A percentile compares a stretch with the other conserved stretches of the same genome.
These are phyloP conservation scores for Strigamia crassipes DNA, from an alignment of 2,888 invertebrate species.

Conservation along the genomic window DNA sequence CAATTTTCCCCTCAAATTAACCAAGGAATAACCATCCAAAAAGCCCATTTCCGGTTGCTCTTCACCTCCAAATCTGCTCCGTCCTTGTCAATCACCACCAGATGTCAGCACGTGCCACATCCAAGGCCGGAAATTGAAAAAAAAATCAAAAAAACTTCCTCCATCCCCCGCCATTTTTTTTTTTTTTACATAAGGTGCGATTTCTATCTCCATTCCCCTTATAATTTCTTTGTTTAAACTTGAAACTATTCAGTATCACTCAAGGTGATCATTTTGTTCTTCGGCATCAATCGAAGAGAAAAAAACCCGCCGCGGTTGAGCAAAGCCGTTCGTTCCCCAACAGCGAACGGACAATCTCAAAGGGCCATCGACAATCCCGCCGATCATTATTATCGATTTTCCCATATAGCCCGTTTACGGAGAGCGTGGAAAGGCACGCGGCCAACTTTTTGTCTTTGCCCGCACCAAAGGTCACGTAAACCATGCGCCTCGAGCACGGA, in stretches of 20 bases:
- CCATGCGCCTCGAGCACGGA: too few relatives aligned
- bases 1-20: background rate
- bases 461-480: background rate
- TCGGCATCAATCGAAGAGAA: background rate
- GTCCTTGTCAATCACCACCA: slow-evolving; percentile 15
- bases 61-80: background rate
- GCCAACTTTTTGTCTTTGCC: slow-evolving; percentile 10
- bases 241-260: background rate
- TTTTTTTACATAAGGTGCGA: background rate
- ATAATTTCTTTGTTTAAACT: background rate
- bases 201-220: background rate
- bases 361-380: background rate
- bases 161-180: background rate
- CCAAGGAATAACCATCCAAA: background rate
- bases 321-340: too few relatives aligned
- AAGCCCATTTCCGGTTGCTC: background rate
- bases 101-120: background rate
- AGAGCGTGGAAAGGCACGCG: background rate
- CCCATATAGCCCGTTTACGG: background rate
- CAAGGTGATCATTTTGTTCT: slow-evolving; percentile 1
- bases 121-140: slow-evolving; percentile 1
- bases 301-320: too few relatives aligned
- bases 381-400: background rate
- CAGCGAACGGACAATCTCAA: too few relatives aligned
- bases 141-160: background rate